phyloP scores from a whole-genome alignment of 2,888 invertebrate genomes.

The Sabatieria punctata region DNA sequence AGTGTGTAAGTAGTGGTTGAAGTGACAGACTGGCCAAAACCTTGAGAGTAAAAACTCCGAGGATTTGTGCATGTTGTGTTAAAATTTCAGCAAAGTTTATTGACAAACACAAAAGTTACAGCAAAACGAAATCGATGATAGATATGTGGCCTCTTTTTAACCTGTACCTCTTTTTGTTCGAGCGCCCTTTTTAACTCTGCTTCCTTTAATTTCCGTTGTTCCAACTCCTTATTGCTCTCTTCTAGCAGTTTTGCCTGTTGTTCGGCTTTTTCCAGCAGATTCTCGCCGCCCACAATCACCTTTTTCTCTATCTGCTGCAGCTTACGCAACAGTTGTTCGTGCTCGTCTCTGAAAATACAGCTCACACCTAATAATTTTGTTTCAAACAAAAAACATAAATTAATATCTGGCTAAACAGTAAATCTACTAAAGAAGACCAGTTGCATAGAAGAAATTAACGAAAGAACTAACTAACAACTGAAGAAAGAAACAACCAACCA shows the following conservation, averaged over 20 bases:
- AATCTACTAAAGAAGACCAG: no score
- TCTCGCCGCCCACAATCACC: constrained; percentile 92
- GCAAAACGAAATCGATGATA: no score
- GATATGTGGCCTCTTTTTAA: constrained; percentile 89
- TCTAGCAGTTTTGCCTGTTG: constrained; percentile 74
- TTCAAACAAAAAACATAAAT: not conserved
- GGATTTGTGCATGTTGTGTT: no score
- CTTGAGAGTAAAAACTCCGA: no score
- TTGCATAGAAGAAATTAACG: no score
- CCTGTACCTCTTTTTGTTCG: constrained; percentile 52
- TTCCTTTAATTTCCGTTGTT: constrained; percentile 42
- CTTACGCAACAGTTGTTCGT: constrained; percentile 63
- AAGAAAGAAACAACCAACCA: not conserved
- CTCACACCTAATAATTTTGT: not conserved
- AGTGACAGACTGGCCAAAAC: no score
- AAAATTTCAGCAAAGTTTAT: no score
- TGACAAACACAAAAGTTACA: no score
- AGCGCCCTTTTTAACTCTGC: constrained; percentile 60
- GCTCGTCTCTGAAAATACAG: constrained; percentile 45
- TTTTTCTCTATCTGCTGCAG: constrained; percentile 77
- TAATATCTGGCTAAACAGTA: no score
- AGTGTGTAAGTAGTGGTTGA: no score
- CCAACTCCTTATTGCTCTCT: constrained; percentile 47
- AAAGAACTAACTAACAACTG: no score
- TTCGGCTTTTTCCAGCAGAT: constrained; percentile 87